Conservation (phyloP, 2,888 invertebrate species). For the Agonum fuliginosum region DNA sequence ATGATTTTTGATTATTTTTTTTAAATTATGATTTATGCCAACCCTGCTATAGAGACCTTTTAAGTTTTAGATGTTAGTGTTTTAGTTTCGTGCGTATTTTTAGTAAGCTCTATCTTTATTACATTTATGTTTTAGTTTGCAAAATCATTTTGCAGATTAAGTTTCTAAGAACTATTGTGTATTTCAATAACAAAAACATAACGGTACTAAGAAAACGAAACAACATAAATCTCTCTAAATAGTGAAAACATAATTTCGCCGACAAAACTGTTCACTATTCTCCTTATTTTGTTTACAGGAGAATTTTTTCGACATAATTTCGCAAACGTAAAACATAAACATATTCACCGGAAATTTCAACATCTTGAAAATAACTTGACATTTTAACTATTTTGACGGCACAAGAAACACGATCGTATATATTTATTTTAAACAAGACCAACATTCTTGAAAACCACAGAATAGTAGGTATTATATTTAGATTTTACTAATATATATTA, state of each 20-base stretch:
- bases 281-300: constrained; percentile 5
- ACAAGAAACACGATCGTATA: constrained; percentile 13
- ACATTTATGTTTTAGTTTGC: too few species aligned
- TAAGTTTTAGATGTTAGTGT: too few species aligned
- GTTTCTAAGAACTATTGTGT: neutral
- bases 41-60: too few species aligned
- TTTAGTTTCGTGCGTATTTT: too few species aligned
- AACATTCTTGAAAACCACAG: constrained; percentile 30
- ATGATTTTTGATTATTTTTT: too few species aligned
- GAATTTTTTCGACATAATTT: constrained; percentile 24
- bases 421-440: neutral
- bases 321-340: too few species aligned
- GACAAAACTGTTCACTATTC: neutral
- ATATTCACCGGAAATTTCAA: constrained; percentile 24
- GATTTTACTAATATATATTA: too few species aligned
- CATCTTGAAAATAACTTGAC: constrained; percentile 34
- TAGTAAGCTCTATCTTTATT: too few species aligned
- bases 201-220: too few species aligned
- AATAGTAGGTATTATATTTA: neutral
- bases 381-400: constrained; percentile 24
- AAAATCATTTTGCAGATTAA: neutral
- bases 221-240: neutral
- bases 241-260: neutral
- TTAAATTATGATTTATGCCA: too few species aligned
- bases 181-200: neutral